A percentile compares a stretch with the other conserved stretches of the same genome.
These are phyloP conservation scores for Ophioderma brevispina DNA, from an alignment of 35 echinoderm and acorn worm genomes.

Conservation along the genomic window DNA sequence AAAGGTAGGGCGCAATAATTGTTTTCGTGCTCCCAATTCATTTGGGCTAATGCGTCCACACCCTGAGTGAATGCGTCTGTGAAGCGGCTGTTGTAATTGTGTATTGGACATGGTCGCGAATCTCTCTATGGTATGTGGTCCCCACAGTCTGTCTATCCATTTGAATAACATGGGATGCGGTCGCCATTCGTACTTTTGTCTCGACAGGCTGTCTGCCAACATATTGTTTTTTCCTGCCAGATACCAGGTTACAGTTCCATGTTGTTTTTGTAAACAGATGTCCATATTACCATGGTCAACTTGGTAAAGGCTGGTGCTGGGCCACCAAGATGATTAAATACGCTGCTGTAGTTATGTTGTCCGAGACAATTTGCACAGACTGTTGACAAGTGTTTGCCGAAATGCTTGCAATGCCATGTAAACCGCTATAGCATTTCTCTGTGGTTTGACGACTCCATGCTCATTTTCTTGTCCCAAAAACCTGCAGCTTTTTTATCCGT, in stretches of 20 bases:
- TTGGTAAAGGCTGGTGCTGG: conserved; percentile 8
- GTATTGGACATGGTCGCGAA: conserved; percentile 56
- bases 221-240: conserved; percentile 4
- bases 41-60: conserved; percentile 42
- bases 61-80: conserved; percentile 5
- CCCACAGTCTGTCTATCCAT: not conserved
- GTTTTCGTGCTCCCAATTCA: conserved; percentile 43
- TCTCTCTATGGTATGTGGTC: conserved; percentile 31
- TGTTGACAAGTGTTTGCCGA: not conserved
- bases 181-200: conserved; percentile 17
- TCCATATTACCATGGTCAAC: conserved; percentile 14
- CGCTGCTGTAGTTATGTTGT: conserved; percentile 19
- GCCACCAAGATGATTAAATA: conserved; percentile 28
- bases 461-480: conserved; percentile 37
- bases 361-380: conserved; percentile 22
- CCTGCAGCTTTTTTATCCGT: no score
- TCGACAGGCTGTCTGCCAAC: conserved; percentile 16
- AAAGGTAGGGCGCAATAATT: conserved; percentile 41
- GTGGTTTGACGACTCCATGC: conserved; percentile 41
- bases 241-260: not conserved
- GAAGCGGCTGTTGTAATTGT: conserved; percentile 49
- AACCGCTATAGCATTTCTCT: conserved; percentile 42
- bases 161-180: not conserved
- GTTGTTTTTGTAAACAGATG: conserved; percentile 19
- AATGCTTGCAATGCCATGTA: conserved; percentile 54